Percentiles rank a stretch among this genome's conserved stretches.
These are phyloP conservation scores for Muntiacus reevesi DNA, from an alignment of 2,113 vertebrate species.

Conservation along the genomic window DNA sequence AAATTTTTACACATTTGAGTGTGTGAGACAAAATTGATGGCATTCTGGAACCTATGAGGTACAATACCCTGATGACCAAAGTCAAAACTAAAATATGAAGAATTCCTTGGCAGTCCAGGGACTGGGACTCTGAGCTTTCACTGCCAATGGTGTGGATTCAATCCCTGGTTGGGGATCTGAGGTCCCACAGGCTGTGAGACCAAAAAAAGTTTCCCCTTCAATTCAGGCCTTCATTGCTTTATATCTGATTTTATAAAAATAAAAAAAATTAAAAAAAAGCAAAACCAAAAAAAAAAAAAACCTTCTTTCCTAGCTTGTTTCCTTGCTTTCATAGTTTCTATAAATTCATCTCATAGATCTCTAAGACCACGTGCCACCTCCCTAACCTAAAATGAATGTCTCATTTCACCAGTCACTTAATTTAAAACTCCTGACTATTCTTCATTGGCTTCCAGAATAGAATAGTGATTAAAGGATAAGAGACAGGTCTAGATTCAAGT, in stretches of 20 bases:
- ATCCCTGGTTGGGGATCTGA: neutral
- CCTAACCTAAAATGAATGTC: constrained; percentile 25
- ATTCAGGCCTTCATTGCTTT: neutral
- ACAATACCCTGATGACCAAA: neutral
- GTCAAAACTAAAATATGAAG: neutral
- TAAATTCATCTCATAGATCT: neutral
- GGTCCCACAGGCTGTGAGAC: neutral
- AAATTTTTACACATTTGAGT: neutral
- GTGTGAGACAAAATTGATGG: neutral
- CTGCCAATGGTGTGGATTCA: neutral
- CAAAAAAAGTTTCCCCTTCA: neutral
- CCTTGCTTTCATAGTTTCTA: neutral
- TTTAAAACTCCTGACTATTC: neutral
- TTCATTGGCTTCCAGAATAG: constrained; percentile 11
- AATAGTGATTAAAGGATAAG: constrained; percentile 24
- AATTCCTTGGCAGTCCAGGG: neutral
- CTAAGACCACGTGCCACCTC: neutral
- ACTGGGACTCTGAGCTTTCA: neutral
- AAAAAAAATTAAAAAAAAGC: no score
- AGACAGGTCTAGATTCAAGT: neutral
- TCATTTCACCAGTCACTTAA: constrained; percentile 14
- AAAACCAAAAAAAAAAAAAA: neutral
- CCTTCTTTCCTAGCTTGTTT: neutral
- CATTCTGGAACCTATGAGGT: neutral
- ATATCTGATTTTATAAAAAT: neutral